Evolutionary conservation across 2,888 invertebrate genomes (phyloP).

Genomic region (Brachyopa scutellaris): DNA sequence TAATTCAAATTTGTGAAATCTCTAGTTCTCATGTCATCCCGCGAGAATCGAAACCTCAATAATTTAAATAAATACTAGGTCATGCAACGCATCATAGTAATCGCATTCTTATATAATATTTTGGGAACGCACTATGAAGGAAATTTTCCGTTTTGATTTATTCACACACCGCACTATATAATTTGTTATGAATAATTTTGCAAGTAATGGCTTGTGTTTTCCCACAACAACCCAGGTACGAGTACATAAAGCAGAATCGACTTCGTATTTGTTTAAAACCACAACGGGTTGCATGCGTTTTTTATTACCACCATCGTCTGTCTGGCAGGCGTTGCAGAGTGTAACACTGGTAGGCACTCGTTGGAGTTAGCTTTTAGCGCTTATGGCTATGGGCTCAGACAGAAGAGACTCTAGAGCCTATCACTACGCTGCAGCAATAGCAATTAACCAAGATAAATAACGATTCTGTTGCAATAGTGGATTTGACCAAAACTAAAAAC

Average conservation of each 20-base stretch:
- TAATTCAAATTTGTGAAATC: conserved; percentile 12
- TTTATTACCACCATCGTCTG: conserved; percentile 14
- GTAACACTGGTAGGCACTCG: conserved; percentile 17
- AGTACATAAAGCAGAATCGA: conserved; percentile 28
- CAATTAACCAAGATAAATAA: conserved; percentile 61
- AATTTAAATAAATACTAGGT: conserved; percentile 29
- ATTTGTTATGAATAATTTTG: conserved; percentile 37
- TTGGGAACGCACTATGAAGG: neutral
- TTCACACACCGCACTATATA: conserved; percentile 15
- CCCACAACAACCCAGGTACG: neutral
- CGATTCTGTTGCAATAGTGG: conserved; percentile 52
- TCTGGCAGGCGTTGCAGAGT: neutral
- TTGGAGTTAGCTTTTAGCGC: neutral
- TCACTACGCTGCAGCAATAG: neutral
- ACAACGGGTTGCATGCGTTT: conserved; percentile 55
- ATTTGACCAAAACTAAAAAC: conserved; percentile 35
- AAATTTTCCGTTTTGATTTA: conserved; percentile 8
- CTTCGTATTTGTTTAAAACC: conserved; percentile 52
- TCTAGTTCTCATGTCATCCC: conserved; percentile 10
- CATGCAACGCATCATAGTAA: neutral
- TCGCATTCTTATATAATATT: conserved; percentile 13
- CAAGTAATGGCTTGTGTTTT: conserved; percentile 23
- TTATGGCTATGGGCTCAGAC: neutral
- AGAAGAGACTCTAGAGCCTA: conserved; percentile 2
- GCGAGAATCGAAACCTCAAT: neutral